Base-by-base conservation (phyloP, 2,797 vertebrate species). In the Amniataba percoides region DNA sequence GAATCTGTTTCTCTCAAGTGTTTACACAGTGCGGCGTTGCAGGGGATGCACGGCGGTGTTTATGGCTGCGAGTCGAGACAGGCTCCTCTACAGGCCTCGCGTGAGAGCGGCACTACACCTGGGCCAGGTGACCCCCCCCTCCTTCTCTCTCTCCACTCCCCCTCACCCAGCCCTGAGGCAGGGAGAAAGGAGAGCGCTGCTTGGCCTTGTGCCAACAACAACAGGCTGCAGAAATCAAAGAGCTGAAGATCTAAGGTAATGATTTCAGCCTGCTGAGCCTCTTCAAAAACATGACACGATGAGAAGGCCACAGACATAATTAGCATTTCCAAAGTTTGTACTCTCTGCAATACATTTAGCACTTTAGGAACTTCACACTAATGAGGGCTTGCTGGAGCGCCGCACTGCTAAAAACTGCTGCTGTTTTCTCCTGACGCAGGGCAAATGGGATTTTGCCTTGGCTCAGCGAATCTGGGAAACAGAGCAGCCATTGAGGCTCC, bases 61-160 rank as follows among this genome's bases (percentile, higher is more conserved):
- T 43, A 42, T 23, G 46, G 27, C 74, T 70, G 79, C 91, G 12
- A 78, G 93, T 90, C 58, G 6, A 86, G 53, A 90, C 93, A 93
- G 58, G 92, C 78, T 84, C 69, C 79, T 74, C 31, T 59, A 63
- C 56, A 61, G 74, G 57, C 74, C 71, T 93, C 0, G 90, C 93
- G 92, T 94, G 93, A 95, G 90, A 93, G 81, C 65, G 72, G 83
- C 49, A 18, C 63, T 78, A 60, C 91, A 94, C 91, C 94, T 94
- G 83, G 87, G 76, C 68, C 74, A 90, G 88, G 91, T 91, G 45
- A 82, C 15, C 48, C 73, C 74, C 71, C 34, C 34, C 14, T 11
- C 46, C 34, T 48, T 51, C 40, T 36, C 27, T 18, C 42, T 16
- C 42, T 43, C 42, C 40, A 46, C 58, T 55, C 65, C 74, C 74